These are phyloP conservation scores for Euplexia lucipara DNA, from an alignment of 2,888 invertebrate genomes.

Conservation along the genomic window DNA sequence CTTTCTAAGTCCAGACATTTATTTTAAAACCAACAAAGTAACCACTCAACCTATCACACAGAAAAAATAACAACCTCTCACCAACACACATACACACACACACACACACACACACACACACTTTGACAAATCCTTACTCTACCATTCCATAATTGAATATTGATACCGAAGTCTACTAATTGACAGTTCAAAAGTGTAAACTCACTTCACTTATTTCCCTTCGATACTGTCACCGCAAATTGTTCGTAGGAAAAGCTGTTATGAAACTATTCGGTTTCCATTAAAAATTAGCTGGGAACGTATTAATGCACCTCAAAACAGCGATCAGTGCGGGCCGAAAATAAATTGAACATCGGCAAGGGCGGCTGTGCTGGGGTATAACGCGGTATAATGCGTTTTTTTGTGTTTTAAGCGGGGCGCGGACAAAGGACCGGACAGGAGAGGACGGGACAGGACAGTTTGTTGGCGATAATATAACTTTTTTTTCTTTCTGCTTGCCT, in stretches of 20 bases:
- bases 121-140: conserved; percentile 52
- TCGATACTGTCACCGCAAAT: conserved; percentile 68
- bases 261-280: conserved; percentile 71
- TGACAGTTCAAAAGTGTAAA: conserved; percentile 69
- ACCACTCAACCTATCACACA: neutral
- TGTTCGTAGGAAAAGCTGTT: conserved; percentile 62
- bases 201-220: conserved; percentile 56
- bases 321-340: conserved; percentile 68
- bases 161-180: conserved; percentile 62
- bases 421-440: no score
- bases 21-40: neutral
- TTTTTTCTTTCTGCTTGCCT: no score
- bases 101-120: conserved; percentile 6
- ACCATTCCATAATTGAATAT: conserved; percentile 61
- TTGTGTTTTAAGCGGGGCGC: neutral
- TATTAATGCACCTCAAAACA: conserved; percentile 80
- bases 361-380: conserved; percentile 25
- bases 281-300: conserved; percentile 78
- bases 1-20: no score
- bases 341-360: conserved; percentile 76
- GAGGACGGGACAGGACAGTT: no score
- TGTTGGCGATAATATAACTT: no score
- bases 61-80: neutral
- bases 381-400: conserved; percentile 54
- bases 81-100: neutral